phyloP scores from a whole-genome alignment of 2,797 vertebrate species.

The Enteromius viviparus region DNA sequence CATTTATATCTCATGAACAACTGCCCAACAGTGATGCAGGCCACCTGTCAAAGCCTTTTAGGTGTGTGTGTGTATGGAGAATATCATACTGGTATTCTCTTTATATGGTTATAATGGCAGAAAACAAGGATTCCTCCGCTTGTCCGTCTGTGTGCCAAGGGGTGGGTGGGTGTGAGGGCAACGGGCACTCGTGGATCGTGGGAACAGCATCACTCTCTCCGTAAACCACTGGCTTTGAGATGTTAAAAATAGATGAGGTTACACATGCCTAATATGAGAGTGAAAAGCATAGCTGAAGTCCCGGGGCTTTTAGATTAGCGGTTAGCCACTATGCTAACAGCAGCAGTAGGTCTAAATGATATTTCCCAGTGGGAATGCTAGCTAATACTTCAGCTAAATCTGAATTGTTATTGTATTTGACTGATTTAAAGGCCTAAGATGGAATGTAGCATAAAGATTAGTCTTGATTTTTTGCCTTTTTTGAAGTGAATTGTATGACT shows the following conservation, averaged over 20 bases:
- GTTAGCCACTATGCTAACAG: constrained; percentile 52
- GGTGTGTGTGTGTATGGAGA: background rate
- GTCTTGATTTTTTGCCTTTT: too few species aligned
- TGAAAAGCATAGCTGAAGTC: constrained; percentile 69
- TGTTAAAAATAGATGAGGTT: constrained; percentile 86
- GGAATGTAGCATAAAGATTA: too few species aligned
- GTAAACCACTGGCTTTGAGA: constrained; percentile 81
- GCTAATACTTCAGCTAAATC: background rate
- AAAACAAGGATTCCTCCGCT: constrained; percentile 72
- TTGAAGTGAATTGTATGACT: too few species aligned
- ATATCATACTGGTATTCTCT: constrained; percentile 63
- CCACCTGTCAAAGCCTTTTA: constrained; percentile 54
- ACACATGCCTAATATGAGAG: constrained; percentile 71
- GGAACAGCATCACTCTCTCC: constrained; percentile 84
- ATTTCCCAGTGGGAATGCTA: background rate
- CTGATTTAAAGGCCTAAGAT: background rate
- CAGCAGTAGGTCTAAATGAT: background rate
- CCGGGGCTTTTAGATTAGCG: constrained; percentile 65
- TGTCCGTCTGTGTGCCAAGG: constrained; percentile 73
- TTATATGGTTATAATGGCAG: constrained; percentile 79
- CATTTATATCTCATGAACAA: constrained; percentile 53
- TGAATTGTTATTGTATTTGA: background rate
- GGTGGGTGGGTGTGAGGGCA: constrained; percentile 69
- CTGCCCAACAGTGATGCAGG: constrained; percentile 28
- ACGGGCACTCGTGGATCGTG: constrained; percentile 81